Conservation (phyloP, 2,797 vertebrate species). For the Lophotriccus pileatus region DNA sequence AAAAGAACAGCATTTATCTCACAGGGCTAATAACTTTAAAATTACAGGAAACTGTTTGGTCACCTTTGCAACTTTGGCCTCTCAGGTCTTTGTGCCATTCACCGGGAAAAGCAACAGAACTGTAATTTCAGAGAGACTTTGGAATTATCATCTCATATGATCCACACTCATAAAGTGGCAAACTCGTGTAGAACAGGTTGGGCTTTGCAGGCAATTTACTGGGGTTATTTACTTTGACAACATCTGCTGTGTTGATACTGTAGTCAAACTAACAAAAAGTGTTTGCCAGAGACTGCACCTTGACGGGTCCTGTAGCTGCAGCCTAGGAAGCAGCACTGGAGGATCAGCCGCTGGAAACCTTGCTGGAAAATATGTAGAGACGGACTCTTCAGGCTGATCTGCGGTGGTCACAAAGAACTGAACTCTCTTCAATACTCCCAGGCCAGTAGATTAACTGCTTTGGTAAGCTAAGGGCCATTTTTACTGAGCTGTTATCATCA, state of each 20-base stretch:
- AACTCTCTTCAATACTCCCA: neutral
- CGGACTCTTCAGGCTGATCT: neutral
- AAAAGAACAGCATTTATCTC: neutral
- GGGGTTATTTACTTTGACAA: neutral
- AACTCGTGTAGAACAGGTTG: neutral
- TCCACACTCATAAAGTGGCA: neutral
- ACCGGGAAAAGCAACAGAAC: neutral
- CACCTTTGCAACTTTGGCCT: neutral
- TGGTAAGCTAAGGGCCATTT: neutral
- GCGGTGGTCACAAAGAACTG: neutral
- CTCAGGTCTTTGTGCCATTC: neutral
- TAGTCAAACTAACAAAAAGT: neutral
- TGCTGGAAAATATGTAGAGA: neutral
- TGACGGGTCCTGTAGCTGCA: neutral
- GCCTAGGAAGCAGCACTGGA: accelerated
- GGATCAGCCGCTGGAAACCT: neutral
- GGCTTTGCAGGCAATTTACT: neutral
- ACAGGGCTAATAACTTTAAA: neutral
- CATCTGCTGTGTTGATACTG: neutral
- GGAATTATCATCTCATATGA: neutral
- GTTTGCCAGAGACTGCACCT: neutral
- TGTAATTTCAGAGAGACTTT: neutral
- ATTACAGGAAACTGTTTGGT: neutral
- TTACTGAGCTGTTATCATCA: neutral
- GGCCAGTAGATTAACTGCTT: neutral